These are phyloP conservation scores for Mesodorylaimus sp. DNA, from an alignment of 2,888 invertebrate genomes.

Conservation along the genomic window DNA sequence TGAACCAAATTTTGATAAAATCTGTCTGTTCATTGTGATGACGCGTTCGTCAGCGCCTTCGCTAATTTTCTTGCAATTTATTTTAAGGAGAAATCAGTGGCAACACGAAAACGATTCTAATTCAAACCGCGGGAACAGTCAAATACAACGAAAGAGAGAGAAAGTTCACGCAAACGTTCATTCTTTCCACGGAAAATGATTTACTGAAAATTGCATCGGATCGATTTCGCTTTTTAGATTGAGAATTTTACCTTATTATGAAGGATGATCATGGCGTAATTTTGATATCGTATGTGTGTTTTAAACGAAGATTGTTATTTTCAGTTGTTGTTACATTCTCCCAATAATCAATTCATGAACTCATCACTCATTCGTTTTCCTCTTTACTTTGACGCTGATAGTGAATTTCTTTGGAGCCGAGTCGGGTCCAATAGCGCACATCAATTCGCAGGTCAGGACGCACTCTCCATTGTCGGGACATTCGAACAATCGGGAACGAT, in stretches of 20 bases:
- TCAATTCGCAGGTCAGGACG: neutral
- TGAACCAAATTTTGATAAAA: no score
- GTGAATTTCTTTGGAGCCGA: neutral
- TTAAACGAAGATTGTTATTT: no score
- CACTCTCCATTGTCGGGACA: neutral
- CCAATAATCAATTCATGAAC: no score
- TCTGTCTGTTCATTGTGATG: no score
- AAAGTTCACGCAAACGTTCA: conserved; percentile 10
- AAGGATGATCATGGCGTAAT: no score
- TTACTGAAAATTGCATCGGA: conserved; percentile 9
- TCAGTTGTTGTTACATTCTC: no score
- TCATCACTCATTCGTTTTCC: no score
- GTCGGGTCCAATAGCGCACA: neutral
- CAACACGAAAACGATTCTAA: conserved; percentile 58
- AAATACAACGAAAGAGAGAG: conserved; percentile 42
- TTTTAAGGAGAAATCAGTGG: conserved; percentile 50
- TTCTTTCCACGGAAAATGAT: neutral
- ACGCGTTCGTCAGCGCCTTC: no score
- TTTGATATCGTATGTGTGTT: no score
- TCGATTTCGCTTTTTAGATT: conserved; percentile 10
- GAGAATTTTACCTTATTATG: no score
- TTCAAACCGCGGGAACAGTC: conserved; percentile 63
- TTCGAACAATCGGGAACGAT: neutral
- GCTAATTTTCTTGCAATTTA: no score
- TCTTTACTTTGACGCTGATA: neutral